Evolutionary conservation across 2,797 vertebrate genomes (phyloP).

Genomic region (Salmo trutta): DNA sequence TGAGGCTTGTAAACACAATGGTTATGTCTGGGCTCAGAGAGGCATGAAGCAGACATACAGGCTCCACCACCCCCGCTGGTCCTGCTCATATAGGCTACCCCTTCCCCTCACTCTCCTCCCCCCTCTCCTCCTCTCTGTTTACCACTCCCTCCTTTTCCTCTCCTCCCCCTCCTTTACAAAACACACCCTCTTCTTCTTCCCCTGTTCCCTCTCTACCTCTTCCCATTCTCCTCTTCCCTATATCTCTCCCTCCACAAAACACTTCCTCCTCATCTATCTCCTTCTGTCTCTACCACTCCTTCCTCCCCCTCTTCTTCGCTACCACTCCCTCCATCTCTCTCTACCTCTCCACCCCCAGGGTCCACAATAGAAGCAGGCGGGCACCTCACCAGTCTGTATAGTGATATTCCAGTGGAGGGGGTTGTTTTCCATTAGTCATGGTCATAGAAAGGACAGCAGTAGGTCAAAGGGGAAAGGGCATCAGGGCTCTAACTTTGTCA

Average conservation of each 20-base stretch:
- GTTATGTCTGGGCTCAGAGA: slow-evolving; percentile 79
- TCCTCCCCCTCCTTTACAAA: neutral
- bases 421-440: slow-evolving; percentile 4
- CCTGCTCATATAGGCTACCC: slow-evolving; percentile 41
- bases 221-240: neutral
- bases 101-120: neutral
- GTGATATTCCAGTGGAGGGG: neutral
- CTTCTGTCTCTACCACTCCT: neutral
- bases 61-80: slow-evolving; percentile 72
- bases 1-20: slow-evolving; percentile 81
- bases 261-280: neutral
- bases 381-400: neutral
- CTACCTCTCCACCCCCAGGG: neutral
- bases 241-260: neutral
- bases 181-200: neutral
- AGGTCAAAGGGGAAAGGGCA: neutral
- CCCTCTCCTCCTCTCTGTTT: neutral
- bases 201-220: neutral
- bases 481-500: neutral
- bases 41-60: slow-evolving; percentile 80
- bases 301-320: neutral
- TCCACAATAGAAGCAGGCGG: neutral
- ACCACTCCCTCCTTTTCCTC: neutral
- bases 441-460: neutral
- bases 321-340: neutral